Conservation (phyloP, 2,113 vertebrate genomes). For the Centropus bengalensis region DNA sequence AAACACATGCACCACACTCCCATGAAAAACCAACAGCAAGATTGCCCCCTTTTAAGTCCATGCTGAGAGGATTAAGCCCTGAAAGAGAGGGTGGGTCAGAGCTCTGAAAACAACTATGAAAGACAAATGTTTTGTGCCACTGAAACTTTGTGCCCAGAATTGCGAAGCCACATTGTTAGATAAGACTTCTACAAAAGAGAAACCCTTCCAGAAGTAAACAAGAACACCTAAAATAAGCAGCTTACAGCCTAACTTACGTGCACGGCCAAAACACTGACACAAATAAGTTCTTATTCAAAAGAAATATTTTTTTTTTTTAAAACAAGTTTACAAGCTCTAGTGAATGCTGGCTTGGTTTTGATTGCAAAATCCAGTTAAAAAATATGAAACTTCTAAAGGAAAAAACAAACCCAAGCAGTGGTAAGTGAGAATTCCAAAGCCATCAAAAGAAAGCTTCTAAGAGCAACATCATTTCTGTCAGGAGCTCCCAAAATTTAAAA, state of each 20-base stretch:
- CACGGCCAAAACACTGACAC: background rate
- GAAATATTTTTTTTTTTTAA: background rate
- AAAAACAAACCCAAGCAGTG: background rate
- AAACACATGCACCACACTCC: background rate
- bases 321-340: background rate
- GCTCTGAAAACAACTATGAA: background rate
- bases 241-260: background rate
- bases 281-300: constrained; percentile 48
- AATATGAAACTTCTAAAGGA: background rate
- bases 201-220: constrained; percentile 15
- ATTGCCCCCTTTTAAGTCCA: background rate
- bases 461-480: background rate
- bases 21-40: constrained; percentile 10
- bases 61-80: background rate
- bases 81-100: background rate
- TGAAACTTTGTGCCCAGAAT: constrained; percentile 37
- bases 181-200: constrained; percentile 15
- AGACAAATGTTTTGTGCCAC: background rate
- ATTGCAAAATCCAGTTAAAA: background rate
- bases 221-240: background rate
- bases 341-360: background rate
- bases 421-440: background rate
- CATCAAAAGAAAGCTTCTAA: background rate
- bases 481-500: background rate
- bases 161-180: background rate